A percentile compares a stretch with the other conserved stretches of the same genome.
These are phyloP conservation scores for Dromas ardeola DNA, from an alignment of 2,113 vertebrate genomes.

Conservation along the genomic window DNA sequence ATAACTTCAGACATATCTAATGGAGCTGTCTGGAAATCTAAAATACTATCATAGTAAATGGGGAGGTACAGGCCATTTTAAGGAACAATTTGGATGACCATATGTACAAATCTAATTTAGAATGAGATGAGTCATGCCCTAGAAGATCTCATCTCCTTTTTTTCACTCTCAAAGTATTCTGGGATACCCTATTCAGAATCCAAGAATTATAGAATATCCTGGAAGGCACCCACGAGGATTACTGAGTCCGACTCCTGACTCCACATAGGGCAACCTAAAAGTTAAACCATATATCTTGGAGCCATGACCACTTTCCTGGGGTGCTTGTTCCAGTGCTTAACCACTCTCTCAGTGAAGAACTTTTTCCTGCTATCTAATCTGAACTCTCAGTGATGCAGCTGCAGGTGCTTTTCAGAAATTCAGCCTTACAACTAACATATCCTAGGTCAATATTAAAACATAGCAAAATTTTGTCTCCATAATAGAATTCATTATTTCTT, in stretches of 20 bases:
- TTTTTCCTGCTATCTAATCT: neutral
- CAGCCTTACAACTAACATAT: neutral
- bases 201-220: neutral
- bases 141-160: neutral
- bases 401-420: neutral
- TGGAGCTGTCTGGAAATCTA: neutral
- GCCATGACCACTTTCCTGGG: neutral
- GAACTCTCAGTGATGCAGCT: neutral
- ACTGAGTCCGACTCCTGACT: neutral
- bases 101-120: neutral
- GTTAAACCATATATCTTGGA: neutral
- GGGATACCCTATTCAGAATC: neutral
- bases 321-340: neutral
- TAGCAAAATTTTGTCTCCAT: neutral
- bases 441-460: neutral
- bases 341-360: neutral
- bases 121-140: neutral
- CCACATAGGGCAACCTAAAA: neutral
- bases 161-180: neutral
- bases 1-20: neutral
- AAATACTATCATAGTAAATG: neutral
- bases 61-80: neutral
- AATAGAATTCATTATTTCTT: neutral
- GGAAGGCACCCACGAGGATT: neutral
- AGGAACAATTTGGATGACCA: neutral